Evolutionary conservation across 2,113 vertebrate genomes (phyloP), one percentile per base, ranked within the genome.

Genomic region (Fregetta grallaria): DNA sequence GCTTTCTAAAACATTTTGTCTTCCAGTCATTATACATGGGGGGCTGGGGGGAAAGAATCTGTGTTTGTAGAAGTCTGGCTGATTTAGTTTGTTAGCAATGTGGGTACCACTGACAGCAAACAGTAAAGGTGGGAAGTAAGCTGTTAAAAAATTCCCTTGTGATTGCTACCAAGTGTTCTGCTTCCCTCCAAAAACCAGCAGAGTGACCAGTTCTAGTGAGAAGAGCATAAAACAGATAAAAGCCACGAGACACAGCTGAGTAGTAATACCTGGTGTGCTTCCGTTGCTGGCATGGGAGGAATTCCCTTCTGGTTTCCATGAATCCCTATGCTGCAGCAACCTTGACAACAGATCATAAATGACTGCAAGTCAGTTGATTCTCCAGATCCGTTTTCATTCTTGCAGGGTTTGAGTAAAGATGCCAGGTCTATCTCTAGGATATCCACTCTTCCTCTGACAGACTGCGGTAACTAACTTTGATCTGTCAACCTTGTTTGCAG

Each of bases 101-200:
- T 22, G 2, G 15, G 14, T n/a, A 59, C 49, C 17, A 42, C 2
- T 7, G 42, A 53, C 12, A 85, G 27, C 21, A 58, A 77, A 38
- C 2, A 17, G 30, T 47, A 78, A 81, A 90, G 16, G 50, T 10
- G 3, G 19, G 19, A 90, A 81, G n/a, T 0, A 0, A 6, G 1
- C 7, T 49, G 6, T 20, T 75, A 82, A 68, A 83, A 75, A 29
- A 9, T 7, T n/a, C 22, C 50, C 27, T 36, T 0, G 0, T 32
- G 44, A 50, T 11, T 40, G 27, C 26, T 50, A 32, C 25, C 16
- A 27, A 30, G 16, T 6, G 7, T 21, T 62, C 18, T 27, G 13
- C n/a, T 90, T 81, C 66, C 47, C n/a, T 67, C n/a, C 13, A 62
- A 87, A 90, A 62, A 11, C 6, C 12, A 75, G 13, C 6, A 67